phyloP scores from a whole-genome alignment of 2,113 vertebrate species.

The Mixornis gularis region DNA sequence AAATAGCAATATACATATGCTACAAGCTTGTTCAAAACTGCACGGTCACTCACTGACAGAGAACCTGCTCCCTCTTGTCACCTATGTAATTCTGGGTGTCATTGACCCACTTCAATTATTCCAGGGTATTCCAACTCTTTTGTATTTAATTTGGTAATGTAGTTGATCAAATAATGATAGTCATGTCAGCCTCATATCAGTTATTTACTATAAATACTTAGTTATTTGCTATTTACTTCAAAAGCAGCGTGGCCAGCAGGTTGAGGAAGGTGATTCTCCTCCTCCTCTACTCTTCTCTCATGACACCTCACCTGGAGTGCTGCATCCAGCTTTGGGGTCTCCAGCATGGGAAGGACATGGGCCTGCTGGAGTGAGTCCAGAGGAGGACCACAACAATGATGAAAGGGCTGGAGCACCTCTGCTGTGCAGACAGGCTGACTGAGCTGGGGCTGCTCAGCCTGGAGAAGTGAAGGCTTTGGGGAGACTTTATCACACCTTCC shows the following conservation, averaged over 20 bases:
- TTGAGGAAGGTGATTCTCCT: neutral
- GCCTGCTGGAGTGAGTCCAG: neutral
- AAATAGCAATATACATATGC: neutral
- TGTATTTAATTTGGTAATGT: neutral
- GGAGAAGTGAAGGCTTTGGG: too few relatives aligned
- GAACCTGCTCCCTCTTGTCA: neutral
- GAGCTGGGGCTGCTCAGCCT: neutral
- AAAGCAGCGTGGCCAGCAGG: fast-evolving
- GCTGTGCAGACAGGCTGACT: neutral
- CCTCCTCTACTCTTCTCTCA: neutral
- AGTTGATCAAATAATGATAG: neutral
- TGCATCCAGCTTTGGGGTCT: neutral
- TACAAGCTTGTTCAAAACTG: neutral
- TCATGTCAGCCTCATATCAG: neutral
- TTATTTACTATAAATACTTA: neutral
- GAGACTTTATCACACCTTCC: neutral
- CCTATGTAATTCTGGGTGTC: neutral
- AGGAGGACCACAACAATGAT: neutral
- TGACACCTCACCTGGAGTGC: neutral
- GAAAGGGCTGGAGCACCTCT: neutral
- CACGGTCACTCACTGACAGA: neutral
- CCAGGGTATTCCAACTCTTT: neutral
- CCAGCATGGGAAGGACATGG: neutral
- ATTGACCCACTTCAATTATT: neutral
- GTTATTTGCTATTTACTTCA: neutral